These are phyloP conservation scores for Sebastes steindachneri DNA, from an alignment of 2,797 vertebrate species.

Conservation along the genomic window DNA sequence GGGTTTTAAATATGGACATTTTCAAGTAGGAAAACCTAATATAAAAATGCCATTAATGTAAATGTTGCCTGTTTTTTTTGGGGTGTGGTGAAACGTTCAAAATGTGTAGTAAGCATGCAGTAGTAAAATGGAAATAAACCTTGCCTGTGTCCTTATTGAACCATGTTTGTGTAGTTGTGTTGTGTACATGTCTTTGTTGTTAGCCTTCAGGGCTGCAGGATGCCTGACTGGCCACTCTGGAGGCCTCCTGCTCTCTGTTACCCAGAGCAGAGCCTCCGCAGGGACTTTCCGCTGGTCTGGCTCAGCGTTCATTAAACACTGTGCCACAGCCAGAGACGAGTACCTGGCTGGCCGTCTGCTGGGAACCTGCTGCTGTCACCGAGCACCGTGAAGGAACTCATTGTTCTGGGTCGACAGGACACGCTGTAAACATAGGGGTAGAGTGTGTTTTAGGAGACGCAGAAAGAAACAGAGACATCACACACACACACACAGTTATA, in stretches of 20 bases:
- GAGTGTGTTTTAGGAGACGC: background rate
- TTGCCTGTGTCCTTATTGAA: background rate
- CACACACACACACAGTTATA: background rate
- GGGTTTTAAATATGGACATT: background rate
- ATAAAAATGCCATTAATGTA: background rate
- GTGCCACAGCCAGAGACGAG: slow-evolving; percentile 47
- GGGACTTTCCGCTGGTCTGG: slow-evolving; percentile 64
- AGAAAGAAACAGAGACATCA: background rate
- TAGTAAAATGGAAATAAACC: background rate
- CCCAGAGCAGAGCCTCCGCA: slow-evolving; percentile 42
- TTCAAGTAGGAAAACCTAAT: background rate
- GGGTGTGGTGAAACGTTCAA: background rate
- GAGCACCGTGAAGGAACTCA: slow-evolving; percentile 70
- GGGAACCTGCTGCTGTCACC: slow-evolving; percentile 61
- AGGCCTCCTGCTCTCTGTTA: slow-evolving; percentile 53
- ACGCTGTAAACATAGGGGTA: slow-evolving; percentile 53
- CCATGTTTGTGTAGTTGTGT: slow-evolving; percentile 1
- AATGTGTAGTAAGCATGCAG: background rate
- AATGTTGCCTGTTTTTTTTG: background rate
- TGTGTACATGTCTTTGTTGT: slow-evolving; percentile 3
- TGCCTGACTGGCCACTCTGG: slow-evolving; percentile 32
- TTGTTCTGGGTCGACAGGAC: slow-evolving; percentile 71
- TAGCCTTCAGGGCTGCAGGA: slow-evolving; percentile 15
- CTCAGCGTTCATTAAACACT: slow-evolving; percentile 55
- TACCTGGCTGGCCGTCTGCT: slow-evolving; percentile 70